These are phyloP conservation scores for Ardeotis arabs DNA, from an alignment of 2,113 vertebrate species.

Conservation along the genomic window DNA sequence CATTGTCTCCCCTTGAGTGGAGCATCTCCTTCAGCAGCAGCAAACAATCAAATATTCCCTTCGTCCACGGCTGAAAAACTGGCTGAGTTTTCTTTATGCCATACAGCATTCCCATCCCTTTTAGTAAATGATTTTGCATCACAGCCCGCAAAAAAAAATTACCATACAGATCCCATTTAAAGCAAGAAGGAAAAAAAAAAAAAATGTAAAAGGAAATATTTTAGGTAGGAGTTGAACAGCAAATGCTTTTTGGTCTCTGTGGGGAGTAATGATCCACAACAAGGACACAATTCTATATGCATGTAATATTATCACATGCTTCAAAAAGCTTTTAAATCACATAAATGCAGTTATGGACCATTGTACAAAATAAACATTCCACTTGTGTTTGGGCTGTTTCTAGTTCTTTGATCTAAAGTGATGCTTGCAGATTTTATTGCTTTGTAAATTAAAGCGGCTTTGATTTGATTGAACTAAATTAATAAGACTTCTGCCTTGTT, in stretches of 20 bases:
- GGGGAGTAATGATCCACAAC: constrained; percentile 88
- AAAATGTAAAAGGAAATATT: constrained; percentile 76
- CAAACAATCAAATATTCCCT: not conserved
- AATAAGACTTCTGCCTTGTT: constrained; percentile 78
- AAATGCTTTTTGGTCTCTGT: constrained; percentile 84
- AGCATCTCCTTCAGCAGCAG: not conserved
- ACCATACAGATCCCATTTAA: constrained; percentile 77
- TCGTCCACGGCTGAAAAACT: not conserved
- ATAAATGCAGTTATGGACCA: constrained; percentile 87
- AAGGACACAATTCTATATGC: constrained; percentile 85
- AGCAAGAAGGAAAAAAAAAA: constrained; percentile 45
- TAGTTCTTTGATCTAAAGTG: constrained; percentile 80
- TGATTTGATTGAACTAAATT: constrained; percentile 85
- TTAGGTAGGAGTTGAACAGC: constrained; percentile 81
- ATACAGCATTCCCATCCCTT: constrained; percentile 28
- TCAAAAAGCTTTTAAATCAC: constrained; percentile 88
- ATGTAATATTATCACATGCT: constrained; percentile 83
- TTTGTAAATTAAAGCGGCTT: constrained; percentile 80
- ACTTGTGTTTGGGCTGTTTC: constrained; percentile 81
- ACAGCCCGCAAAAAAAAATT: constrained; percentile 34
- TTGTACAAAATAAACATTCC: constrained; percentile 91
- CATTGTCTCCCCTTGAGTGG: not conserved
- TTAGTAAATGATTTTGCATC: constrained; percentile 46
- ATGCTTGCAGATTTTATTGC: constrained; percentile 77
- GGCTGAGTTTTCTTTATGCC: not conserved